Percentiles rank a stretch among this genome's conserved stretches.
Evolutionary conservation across 2,113 vertebrate species (phyloP).

Genomic region (Indri indri): DNA sequence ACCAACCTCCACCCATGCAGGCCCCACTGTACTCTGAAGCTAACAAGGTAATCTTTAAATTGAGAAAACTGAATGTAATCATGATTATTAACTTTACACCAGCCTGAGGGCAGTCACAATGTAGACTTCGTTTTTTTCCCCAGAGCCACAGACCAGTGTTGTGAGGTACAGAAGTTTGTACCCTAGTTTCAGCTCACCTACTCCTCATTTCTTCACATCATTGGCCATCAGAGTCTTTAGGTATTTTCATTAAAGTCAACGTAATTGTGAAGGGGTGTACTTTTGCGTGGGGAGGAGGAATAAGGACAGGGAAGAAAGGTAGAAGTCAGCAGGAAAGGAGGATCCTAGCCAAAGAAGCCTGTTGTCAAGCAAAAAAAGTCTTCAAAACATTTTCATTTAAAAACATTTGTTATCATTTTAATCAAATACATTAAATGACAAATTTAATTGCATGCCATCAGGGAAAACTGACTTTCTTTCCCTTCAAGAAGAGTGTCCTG

Average conservation of each 20-base stretch:
- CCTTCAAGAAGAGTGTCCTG: not conserved
- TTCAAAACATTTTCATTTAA: not conserved
- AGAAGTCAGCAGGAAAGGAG: not conserved
- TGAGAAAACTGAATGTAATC: not conserved
- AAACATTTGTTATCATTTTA: not conserved
- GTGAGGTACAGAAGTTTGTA: not conserved
- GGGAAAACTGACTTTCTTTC: not conserved
- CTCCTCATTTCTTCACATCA: not conserved
- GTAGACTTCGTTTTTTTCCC: not conserved
- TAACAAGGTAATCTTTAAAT: not conserved
- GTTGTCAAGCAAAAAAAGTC: not conserved
- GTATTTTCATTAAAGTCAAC: not conserved
- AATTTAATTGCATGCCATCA: not conserved
- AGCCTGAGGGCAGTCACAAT: rapidly evolving
- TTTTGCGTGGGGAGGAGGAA: not conserved
- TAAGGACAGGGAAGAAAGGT: not conserved
- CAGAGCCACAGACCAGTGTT: not conserved
- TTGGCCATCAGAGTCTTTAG: not conserved
- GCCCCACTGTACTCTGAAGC: not conserved
- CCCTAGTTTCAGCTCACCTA: not conserved
- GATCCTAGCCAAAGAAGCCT: not conserved
- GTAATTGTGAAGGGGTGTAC: not conserved
- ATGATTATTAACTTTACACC: not conserved
- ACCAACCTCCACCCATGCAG: not conserved
- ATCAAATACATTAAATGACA: not conserved